phyloP scores from a whole-genome alignment of 2,797 vertebrate genomes.

The Myotis vivesi region DNA sequence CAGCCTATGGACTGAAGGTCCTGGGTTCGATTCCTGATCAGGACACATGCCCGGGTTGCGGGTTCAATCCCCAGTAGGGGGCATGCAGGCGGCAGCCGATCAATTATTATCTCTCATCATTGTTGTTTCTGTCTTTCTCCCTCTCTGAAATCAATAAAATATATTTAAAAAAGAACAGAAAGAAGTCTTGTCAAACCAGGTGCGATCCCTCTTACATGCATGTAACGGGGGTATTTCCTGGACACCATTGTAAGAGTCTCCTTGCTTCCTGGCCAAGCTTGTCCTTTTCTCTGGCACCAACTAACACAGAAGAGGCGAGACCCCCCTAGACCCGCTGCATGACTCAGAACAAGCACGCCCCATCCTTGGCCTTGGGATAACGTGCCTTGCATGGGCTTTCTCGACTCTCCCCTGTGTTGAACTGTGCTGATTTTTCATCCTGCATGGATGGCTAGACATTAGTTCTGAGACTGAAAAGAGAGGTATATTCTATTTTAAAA shows the following conservation, averaged over 20 bases:
- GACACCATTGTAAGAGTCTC: not conserved
- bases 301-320: not conserved
- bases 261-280: not conserved
- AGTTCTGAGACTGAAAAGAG: not conserved
- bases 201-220: too few species aligned
- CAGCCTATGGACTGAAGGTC: too few species aligned
- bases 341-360: not conserved
- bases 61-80: too few species aligned
- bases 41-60: too few species aligned
- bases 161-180: not conserved
- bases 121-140: too few species aligned
- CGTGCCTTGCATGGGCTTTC: not conserved
- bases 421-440: not conserved
- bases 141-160: too few species aligned
- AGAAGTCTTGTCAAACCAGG: not conserved
- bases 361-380: not conserved
- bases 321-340: not conserved
- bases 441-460: not conserved
- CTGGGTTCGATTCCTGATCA: too few species aligned
- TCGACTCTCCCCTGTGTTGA: not conserved
- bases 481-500: slow-evolving; percentile 6
- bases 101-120: too few species aligned
- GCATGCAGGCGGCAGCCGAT: too few species aligned
- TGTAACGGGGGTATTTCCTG: not conserved
- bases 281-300: not conserved